A percentile compares a stretch with the other conserved stretches of the same genome.
phyloP scores from a whole-genome alignment of 2,888 invertebrate species.

The Athrips mouffetella region DNA sequence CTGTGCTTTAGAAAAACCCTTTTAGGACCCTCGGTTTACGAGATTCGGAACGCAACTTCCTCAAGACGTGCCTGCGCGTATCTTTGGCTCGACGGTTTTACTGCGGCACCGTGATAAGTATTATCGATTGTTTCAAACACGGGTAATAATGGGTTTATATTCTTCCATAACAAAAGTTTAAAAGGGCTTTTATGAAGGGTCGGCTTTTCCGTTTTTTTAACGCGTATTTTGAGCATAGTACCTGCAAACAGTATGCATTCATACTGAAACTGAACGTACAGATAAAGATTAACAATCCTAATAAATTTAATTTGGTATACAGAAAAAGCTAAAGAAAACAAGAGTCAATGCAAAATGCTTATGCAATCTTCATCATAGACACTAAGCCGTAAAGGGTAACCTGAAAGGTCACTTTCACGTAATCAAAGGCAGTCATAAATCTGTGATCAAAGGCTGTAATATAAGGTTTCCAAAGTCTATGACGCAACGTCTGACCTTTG shows the following conservation, averaged over 20 bases:
- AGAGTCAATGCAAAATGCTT: too few relatives aligned
- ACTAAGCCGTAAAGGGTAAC: too few relatives aligned
- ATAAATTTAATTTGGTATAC: too few relatives aligned
- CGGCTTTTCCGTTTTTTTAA: too few relatives aligned
- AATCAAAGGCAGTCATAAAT: background rate
- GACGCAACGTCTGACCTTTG: background rate
- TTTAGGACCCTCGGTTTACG: slow-evolving; percentile 21
- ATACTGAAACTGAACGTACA: too few relatives aligned
- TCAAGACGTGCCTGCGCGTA: slow-evolving; percentile 28
- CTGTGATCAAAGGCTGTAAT: background rate
- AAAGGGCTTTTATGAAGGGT: too few relatives aligned
- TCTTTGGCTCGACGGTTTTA: slow-evolving; percentile 6
- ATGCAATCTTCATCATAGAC: too few relatives aligned
- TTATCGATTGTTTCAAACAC: slow-evolving; percentile 5
- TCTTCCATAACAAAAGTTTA: background rate
- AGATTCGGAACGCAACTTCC: slow-evolving; percentile 23
- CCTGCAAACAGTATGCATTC: too few relatives aligned
- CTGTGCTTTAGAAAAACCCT: slow-evolving; percentile 16
- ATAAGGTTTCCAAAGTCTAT: background rate
- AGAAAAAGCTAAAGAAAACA: too few relatives aligned
- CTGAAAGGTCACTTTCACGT: too few relatives aligned
- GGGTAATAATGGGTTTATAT: slow-evolving; percentile 10
- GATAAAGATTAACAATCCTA: too few relatives aligned
- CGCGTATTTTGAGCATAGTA: too few relatives aligned
- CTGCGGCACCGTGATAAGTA: slow-evolving; percentile 5